Evolutionary conservation across 37 sponge, comb jelly and placozoan genomes (phyloP), one percentile per base, ranked within the genome.

Genomic region (Haliclona indistincta): DNA sequence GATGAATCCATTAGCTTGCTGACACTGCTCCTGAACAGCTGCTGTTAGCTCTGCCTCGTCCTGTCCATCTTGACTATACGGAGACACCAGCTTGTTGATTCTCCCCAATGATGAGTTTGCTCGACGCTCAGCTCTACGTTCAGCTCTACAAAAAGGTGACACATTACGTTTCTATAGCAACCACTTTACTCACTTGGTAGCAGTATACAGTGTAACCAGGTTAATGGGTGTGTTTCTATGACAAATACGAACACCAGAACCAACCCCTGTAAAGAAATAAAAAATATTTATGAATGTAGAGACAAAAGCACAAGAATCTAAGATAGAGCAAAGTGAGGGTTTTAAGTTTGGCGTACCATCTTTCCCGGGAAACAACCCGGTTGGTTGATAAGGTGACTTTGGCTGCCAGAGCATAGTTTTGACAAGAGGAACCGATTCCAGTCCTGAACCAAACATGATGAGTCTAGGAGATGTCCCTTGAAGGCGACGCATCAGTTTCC

Each of bases 381-480:
- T 56, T 30, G 81, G 81, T 17, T 43, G 43, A 38, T 81, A 87
- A 7, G 82, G 88, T 7, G 88, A 75, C 34, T 37, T 36, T n/a
- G 25, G 29, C 15, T 75, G 71, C 43, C 64, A 65, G 63, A 87
- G 30, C 64, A 87, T 67, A 8, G 37, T 68, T 20, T 69, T 53
- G 0, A 80, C 82, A n/a, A 87, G 44, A 0, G 88, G 74, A 0
- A 80, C 29, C 10, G 76, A 37, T 28, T 87, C 88, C 54, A 87
- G 76, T 64, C 88, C 88, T 4, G 70, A 71, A 3, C 88, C 88
- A 81, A 87, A 81, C 81, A 87, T 73, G 22, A 87, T 49, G 43
- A 75, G 32, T 30, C 63, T 74, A 49, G 82, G 76, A 7, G 68
- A 55, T 54, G 41, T 71, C 4, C 75, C 76, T 33, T 61, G 71